Conservation (phyloP, 2,113 vertebrate genomes). For the Ophthalmolycus amberensis region DNA sequence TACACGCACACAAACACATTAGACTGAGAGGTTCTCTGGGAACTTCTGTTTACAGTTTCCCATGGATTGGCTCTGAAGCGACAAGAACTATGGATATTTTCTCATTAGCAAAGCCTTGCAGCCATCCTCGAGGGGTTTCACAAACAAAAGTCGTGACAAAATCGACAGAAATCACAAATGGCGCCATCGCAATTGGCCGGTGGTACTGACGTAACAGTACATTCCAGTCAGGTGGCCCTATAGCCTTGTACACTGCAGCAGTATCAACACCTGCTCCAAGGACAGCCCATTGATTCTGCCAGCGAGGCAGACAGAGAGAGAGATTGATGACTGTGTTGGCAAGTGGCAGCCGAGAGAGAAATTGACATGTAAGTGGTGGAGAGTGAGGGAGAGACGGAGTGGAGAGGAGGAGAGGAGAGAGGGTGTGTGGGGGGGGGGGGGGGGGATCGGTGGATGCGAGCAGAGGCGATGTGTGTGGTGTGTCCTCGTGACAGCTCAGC, state of each 20-base stretch:
- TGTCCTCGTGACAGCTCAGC: conserved; percentile 77
- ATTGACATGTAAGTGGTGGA: conserved; percentile 72
- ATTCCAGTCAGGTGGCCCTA: conserved; percentile 55
- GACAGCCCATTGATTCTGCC: conserved; percentile 74
- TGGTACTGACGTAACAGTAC: conserved; percentile 45
- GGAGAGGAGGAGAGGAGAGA: not conserved
- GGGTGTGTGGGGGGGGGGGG: too few species aligned
- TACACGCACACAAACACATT: not conserved
- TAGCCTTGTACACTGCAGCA: conserved; percentile 45
- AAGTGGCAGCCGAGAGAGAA: conserved; percentile 58
- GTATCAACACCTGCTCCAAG: conserved; percentile 66
- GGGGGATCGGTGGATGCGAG: conserved; percentile 41
- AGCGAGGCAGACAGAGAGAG: conserved; percentile 44
- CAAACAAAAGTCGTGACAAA: conserved; percentile 11
- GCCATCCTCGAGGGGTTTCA: not conserved
- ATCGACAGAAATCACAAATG: conserved; percentile 8
- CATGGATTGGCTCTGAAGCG: conserved; percentile 2
- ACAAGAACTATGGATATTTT: conserved; percentile 4
- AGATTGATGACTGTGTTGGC: conserved; percentile 73
- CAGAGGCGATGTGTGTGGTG: conserved; percentile 60
- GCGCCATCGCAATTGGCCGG: conserved; percentile 8
- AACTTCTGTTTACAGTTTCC: conserved; percentile 46
- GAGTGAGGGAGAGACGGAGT: conserved; percentile 33
- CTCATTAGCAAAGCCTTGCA: not conserved
- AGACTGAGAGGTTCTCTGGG: conserved; percentile 30